Conservation (phyloP, 2,797 vertebrate species). For the Danio kyathit region DNA sequence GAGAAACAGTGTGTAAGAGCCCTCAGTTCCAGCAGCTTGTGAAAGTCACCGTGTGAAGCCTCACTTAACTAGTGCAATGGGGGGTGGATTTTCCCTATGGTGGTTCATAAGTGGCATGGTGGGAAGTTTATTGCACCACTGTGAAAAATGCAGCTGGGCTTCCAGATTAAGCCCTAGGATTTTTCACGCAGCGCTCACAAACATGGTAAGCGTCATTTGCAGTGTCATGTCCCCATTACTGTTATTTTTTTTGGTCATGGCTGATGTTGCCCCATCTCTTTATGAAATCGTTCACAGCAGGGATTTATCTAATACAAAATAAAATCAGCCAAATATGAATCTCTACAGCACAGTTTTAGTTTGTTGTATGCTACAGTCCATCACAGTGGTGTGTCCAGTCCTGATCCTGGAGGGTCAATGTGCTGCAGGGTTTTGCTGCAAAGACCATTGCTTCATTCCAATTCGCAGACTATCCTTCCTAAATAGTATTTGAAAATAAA, state of each 20-base stretch:
- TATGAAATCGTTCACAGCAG: conserved; percentile 1
- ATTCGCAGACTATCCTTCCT: too few relatives aligned
- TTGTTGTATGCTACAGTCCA: too few relatives aligned
- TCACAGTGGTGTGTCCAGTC: too few relatives aligned
- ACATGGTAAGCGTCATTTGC: neutral
- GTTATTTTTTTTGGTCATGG: neutral
- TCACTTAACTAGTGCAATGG: conserved; percentile 32
- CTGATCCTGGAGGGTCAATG: too few relatives aligned
- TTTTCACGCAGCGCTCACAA: conserved; percentile 23
- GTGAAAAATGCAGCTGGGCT: conserved; percentile 32
- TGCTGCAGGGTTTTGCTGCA: too few relatives aligned
- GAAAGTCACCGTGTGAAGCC: conserved; percentile 32
- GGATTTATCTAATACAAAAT: neutral
- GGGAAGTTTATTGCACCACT: conserved; percentile 43
- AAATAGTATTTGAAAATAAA: too few relatives aligned
- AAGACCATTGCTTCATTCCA: too few relatives aligned
- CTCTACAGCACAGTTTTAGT: too few relatives aligned
- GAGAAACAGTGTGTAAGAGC: neutral
- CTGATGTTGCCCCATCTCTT: neutral
- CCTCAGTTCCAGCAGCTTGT: conserved; percentile 25
- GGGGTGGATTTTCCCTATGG: conserved; percentile 33
- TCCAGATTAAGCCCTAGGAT: conserved; percentile 9
- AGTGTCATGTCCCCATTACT: neutral
- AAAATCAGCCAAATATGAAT: neutral
- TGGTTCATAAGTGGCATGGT: conserved; percentile 33